Evolutionary conservation across 30 jellyfish, hydroid and myxozoan genomes (phyloP).

Genomic region (Hydractinia symbiolongicarpus): DNA sequence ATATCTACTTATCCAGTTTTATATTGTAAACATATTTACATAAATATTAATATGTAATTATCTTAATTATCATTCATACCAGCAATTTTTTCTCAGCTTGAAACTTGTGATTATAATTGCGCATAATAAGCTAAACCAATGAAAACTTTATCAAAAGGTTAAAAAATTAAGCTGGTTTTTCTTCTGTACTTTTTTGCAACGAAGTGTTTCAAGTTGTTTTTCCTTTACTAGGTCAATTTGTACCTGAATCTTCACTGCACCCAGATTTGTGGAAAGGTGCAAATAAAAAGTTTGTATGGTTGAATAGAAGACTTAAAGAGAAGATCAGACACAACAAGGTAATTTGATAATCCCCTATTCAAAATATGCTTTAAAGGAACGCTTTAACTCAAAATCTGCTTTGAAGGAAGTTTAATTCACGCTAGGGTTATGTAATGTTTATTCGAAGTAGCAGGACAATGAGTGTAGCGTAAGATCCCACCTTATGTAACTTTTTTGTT

Average conservation of each 20-base stretch:
- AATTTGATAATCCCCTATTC: neutral
- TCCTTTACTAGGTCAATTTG: slow-evolving; percentile 42
- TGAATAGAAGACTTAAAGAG: slow-evolving; percentile 47
- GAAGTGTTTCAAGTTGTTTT: no score
- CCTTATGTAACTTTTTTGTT: no score
- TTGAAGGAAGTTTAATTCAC: neutral
- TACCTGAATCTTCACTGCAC: slow-evolving; percentile 64
- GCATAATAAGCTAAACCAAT: no score
- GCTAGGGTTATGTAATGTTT: neutral
- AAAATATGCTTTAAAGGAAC: neutral
- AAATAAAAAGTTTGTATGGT: slow-evolving; percentile 58
- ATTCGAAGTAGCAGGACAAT: no score
- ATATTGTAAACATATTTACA: no score
- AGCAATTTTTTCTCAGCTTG: no score
- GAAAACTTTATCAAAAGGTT: no score
- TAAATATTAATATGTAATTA: no score
- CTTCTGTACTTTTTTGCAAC: neutral
- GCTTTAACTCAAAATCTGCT: neutral
- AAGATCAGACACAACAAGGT: slow-evolving; percentile 60
- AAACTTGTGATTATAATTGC: no score
- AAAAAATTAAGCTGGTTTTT: neutral
- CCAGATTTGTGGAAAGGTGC: slow-evolving; percentile 76
- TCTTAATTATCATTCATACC: no score
- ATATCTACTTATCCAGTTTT: no score
- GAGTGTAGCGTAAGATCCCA: no score